Evolutionary conservation across 2,797 vertebrate species (phyloP), one percentile per base, ranked within the genome.

Genomic region (Rallus crepitans): DNA sequence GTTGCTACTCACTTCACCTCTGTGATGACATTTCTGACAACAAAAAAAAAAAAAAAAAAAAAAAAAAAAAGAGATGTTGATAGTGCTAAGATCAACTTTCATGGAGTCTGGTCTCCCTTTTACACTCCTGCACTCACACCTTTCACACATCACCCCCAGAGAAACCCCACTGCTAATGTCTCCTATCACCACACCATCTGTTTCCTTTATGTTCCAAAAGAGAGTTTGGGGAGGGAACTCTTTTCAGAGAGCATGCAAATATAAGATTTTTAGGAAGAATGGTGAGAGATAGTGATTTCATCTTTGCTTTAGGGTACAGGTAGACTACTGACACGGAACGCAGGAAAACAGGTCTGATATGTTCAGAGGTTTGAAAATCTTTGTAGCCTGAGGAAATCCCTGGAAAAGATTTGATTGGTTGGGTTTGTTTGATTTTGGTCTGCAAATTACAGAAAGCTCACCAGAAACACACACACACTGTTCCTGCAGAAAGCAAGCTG

Each of bases 351-450:
- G 76, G 92, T 89, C 71, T 11, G 92, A 35, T 64, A 35, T 10
- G 31, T 85, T 95, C 12, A 15, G 75, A 95, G 78, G 64, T 81
- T 89, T 53, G 37, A 80, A 47, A 9, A 28, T 95, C 87, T 93
- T 75, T 42, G 73, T 82, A 95, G 87, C 95, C 79, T 6, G 45
- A 89, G 76, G 94, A 84, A 87, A 94, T 30, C 39, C 56, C 75
- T 39, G 86, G 86, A 37, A 85, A 89, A 85, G 81, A 69, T 82
- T 45, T 42, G 53, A 1, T n/a, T 42, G 52, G 61, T 37, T 56
- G 81, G 21, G 15, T 75, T 52, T 18, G 79, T 37, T 85, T 27
- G 76, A 56, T 72, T 96, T 92, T 92, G 60, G 82, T 82, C 65
- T 92, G 90, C 78, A 92, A 93, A 93, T 73, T 4, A 12, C 71